phyloP scores from a whole-genome alignment of 2,888 invertebrate genomes.

The Anaspis maculata region DNA sequence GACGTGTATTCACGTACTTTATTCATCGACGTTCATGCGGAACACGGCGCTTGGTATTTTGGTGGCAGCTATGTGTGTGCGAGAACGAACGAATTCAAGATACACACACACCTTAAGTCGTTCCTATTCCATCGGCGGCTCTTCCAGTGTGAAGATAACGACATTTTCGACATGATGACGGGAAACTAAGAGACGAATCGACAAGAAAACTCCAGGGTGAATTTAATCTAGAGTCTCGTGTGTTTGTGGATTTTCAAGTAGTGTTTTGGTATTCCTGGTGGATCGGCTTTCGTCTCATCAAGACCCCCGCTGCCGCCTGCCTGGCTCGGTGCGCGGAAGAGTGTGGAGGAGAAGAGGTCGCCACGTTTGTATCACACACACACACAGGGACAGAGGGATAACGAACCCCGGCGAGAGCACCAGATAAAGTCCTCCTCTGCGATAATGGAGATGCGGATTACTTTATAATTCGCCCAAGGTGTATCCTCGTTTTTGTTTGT shows the following conservation, averaged over 20 bases:
- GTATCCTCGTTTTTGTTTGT: conserved; percentile 4
- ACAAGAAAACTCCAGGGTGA: conserved; percentile 39
- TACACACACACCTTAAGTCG: conserved; percentile 22
- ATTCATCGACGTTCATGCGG: no score
- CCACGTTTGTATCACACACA: conserved; percentile 33
- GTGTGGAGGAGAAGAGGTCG: no score
- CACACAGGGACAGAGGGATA: no score
- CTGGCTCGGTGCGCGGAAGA: no score
- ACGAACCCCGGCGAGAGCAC: conserved; percentile 30
- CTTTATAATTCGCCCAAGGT: conserved; percentile 22
- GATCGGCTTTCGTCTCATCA: conserved; percentile 40
- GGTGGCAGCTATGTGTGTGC: conserved; percentile 10
- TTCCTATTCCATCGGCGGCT: conserved; percentile 34
- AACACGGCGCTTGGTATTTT: no score
- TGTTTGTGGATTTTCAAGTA: conserved; percentile 43
- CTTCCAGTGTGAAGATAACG: conserved; percentile 41
- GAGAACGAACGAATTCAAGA: conserved; percentile 20
- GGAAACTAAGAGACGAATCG: conserved; percentile 41
- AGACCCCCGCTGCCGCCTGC: no score
- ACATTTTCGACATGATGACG: conserved; percentile 41
- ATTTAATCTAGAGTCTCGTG: conserved; percentile 39
- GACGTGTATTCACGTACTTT: no score
- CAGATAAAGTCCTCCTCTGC: no score
- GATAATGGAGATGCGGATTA: conserved; percentile 26
- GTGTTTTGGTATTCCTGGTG: conserved; percentile 41